These are phyloP conservation scores for Pachypeltis micranthus DNA, from an alignment of 1,140 invertebrate genomes.

Conservation along the genomic window DNA sequence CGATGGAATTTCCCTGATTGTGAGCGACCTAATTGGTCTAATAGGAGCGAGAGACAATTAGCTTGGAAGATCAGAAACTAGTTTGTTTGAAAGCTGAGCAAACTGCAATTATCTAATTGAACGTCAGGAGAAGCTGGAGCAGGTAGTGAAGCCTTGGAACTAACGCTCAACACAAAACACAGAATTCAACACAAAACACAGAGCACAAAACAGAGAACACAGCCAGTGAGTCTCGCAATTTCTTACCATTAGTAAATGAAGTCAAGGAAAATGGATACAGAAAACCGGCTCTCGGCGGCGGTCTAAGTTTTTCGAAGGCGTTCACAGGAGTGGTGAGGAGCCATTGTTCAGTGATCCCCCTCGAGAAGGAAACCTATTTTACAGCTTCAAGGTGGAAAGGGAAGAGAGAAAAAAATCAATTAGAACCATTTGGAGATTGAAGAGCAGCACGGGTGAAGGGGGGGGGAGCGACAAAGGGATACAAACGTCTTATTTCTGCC, in stretches of 20 bases:
- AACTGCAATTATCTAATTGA: conserved; percentile 8
- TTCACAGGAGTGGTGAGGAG: neutral
- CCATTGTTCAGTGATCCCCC: neutral
- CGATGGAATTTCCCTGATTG: neutral
- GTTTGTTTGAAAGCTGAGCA: neutral
- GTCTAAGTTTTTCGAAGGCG: neutral
- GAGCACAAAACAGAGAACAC: too few relatives aligned
- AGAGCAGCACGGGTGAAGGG: neutral
- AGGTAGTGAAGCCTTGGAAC: neutral
- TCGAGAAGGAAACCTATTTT: neutral
- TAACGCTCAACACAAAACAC: neutral
- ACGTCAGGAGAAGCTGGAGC: neutral
- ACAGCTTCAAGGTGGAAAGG: neutral
- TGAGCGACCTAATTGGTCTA: neutral
- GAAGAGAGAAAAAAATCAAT: neutral
- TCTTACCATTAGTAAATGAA: conserved; percentile 5
- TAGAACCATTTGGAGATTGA: conserved; percentile 4
- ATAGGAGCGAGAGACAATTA: neutral
- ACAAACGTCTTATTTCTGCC: too few relatives aligned
- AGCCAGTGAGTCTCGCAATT: neutral
- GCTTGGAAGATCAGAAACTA: neutral
- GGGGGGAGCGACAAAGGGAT: too few relatives aligned
- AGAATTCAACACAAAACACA: too few relatives aligned
- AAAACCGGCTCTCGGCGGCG: neutral
- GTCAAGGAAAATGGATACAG: conserved; percentile 1